Base-by-base conservation (phyloP, 1,140 invertebrate species). In the Zaprionus kolodkinae region DNA sequence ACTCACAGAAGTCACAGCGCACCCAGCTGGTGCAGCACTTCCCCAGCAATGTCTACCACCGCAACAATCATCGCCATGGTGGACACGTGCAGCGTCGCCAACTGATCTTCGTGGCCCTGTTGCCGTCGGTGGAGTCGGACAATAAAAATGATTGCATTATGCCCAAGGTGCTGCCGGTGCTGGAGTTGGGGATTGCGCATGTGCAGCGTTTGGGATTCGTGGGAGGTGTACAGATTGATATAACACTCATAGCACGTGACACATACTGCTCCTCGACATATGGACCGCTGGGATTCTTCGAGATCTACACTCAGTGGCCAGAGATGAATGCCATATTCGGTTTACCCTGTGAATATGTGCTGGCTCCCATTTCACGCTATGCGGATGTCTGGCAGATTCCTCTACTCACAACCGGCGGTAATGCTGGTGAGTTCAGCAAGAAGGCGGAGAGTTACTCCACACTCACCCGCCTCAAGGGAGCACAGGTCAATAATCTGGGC, bases 341-440 rank as follows among this genome's bases (percentile, higher is more conserved):
- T 0, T 96, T 98, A 1, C 95, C 97, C 1, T 99, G 97, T 93
- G 97, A 98, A 79, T 99, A 98, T 92, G 97, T 97, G 4, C 94
- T 99, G 60, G 97, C 97, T 0, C 97, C 97, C 1, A 97, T 99
- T 1, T 96, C 97, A 0, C 94, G 97, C 12, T 98, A 98, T 88
- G 95, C 97, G 1, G 95, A 96, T 6, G 95, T 95, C n/a, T 99
- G 98, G 98, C 94, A 95, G 1, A 96, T 98, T 17, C 97, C 98
- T 0, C 95, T 99, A 1, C 92, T 99, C 6, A 98, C 97, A 2
- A 95, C 97, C 0, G 97, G 96, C 0, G 97, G 95, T 0, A 96
- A 97, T 82, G 96, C 96, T 0, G 95, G 97, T 67, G 95, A 96
- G 48, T 98, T 92, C 35, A 85, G 85, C 50, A 83, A 85, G 45